Conservation (phyloP, 2,888 invertebrate genomes). For the Erebia epiphron region DNA sequence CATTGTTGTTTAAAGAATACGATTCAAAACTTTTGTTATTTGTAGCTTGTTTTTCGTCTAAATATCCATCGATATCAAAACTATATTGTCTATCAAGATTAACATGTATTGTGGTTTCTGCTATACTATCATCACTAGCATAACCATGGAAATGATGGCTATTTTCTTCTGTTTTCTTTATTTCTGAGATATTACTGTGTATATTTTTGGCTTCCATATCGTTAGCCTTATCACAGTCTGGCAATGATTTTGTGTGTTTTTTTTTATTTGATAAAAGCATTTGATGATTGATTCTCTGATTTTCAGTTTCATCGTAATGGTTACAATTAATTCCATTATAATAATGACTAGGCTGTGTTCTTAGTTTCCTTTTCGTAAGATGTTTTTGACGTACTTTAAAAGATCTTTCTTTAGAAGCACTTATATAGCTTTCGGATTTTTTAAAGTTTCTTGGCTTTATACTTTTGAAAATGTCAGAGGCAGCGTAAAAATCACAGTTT, state of each 20-base stretch:
- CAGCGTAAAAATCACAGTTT: conserved; percentile 8
- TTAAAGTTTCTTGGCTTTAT: not conserved
- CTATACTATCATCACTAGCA: conserved; percentile 77
- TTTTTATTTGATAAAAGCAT: conserved; percentile 5
- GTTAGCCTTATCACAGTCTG: conserved; percentile 18
- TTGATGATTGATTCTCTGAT: not conserved
- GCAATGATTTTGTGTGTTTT: conserved; percentile 16
- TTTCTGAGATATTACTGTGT: conserved; percentile 12
- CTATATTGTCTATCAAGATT: conserved; percentile 64
- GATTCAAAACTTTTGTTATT: conserved; percentile 20
- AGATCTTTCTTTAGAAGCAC: conserved; percentile 6
- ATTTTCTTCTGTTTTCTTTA: conserved; percentile 40
- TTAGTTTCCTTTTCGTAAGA: conserved; percentile 28
- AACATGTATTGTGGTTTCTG: conserved; percentile 78
- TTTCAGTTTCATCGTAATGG: not conserved
- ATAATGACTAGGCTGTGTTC: conserved; percentile 14
- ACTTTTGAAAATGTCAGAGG: not conserved
- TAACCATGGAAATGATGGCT: conserved; percentile 73
- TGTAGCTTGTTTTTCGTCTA: conserved; percentile 25
- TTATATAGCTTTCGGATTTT: conserved; percentile 2
- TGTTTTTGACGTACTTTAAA: conserved; percentile 25
- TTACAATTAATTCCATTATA: conserved; percentile 1
- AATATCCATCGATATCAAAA: conserved; percentile 45
- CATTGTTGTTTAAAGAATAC: conserved; percentile 37
- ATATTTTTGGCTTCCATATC: conserved; percentile 5